Base-by-base conservation (phyloP, 2,888 invertebrate genomes). In the Anarsia innoxiella region DNA sequence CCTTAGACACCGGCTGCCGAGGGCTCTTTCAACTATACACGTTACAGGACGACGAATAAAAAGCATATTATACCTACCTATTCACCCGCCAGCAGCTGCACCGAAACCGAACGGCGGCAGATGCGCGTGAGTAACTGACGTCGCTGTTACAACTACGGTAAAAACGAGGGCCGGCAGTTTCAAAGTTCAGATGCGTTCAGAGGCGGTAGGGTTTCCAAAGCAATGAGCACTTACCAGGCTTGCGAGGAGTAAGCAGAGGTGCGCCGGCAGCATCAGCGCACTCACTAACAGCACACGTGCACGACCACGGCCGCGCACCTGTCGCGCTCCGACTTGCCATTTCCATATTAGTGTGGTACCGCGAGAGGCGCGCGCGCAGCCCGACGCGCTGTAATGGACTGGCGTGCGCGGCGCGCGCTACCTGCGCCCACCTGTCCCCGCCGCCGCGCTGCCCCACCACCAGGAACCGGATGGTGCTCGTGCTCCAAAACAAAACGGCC, bases 281-380 rank as follows among this genome's bases (percentile, higher is more conserved):
- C 83, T 76, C 83, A 80, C 83, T 65, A 77, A 80, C 75, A 76
- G 82, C 69, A 85, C 83, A 82, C 80, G 82, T 80, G 83, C 77
- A 82, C 78, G 78, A 72, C 68, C 68, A 74, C 74, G 69, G 69
- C 70, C 70, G 77, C 75, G 71, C 83, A 84, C 83, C 83, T 83
- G 85, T 80, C 80, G 75, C 80, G 79, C 73, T 76, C 79, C 77
- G 82, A 77, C 70, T 74, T 59, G 71, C 73, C 70, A 75, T 77
- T 79, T 75, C 75, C 75, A 80, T 75, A 74, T 67, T 59, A 61
- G 64, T 69, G 65, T 59, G 63, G 62, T 66, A 59, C 57, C 65
- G 61, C 46, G 43, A 64, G 58, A 72, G 57, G 76, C 79, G 83
- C 83, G 71, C 78, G 79, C 80, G 79, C 83, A 76, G 67, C 58